A percentile compares a stretch with the other conserved stretches of the same genome.
Conservation (phyloP, 1,140 invertebrate species). For the Eumeta japonica region DNA sequence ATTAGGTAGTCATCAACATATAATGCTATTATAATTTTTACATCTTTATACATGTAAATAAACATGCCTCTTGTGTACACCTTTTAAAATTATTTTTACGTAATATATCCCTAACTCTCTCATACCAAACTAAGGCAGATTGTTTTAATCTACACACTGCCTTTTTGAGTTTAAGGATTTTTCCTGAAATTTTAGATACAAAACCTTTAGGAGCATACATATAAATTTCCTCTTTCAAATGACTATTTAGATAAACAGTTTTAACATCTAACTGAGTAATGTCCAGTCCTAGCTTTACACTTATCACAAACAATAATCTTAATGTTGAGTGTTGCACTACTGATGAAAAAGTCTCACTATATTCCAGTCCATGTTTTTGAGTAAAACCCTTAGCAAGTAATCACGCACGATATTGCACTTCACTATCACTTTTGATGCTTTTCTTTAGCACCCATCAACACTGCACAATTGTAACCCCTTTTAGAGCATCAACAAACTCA, state of each 20-base stretch:
- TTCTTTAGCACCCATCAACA: constrained; percentile 21
- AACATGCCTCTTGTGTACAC: constrained; percentile 17
- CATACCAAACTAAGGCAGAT: constrained; percentile 15
- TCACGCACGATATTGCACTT: constrained; percentile 31
- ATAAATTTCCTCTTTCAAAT: constrained; percentile 12
- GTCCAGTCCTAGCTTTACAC: constrained; percentile 8
- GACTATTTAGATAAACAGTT: constrained; percentile 10
- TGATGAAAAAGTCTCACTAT: constrained; percentile 11
- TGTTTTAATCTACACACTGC: constrained; percentile 17
- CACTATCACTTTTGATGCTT: constrained; percentile 14
- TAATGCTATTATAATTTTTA: neutral
- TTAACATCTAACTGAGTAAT: constrained; percentile 11
- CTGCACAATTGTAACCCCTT: constrained; percentile 14
- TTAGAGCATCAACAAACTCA: constrained; percentile 16
- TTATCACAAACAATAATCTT: constrained; percentile 12
- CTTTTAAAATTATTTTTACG: constrained; percentile 15
- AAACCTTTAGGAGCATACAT: constrained; percentile 22
- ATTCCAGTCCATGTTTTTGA: constrained; percentile 29
- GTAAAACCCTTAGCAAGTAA: constrained; percentile 33
- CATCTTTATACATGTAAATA: constrained; percentile 15
- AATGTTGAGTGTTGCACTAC: constrained; percentile 12
- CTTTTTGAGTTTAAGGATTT: constrained; percentile 15
- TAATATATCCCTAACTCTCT: constrained; percentile 14
- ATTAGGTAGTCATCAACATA: neutral
- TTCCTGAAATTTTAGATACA: constrained; percentile 20